These are phyloP conservation scores for Balearica regulorum DNA, from an alignment of 2,797 vertebrate genomes.

Conservation along the genomic window DNA sequence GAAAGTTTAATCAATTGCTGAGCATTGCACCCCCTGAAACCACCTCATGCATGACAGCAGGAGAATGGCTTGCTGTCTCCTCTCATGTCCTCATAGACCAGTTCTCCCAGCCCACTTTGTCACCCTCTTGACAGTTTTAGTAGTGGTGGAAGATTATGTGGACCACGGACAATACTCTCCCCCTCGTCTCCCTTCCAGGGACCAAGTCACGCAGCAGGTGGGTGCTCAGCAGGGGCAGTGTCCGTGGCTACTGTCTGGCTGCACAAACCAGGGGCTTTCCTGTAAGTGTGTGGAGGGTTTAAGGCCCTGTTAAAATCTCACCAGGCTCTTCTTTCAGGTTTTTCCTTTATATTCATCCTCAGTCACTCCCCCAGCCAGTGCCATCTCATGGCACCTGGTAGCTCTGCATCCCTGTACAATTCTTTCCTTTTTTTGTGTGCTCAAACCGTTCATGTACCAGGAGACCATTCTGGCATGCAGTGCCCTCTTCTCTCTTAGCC, in stretches of 20 bases:
- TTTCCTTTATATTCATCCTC: neutral
- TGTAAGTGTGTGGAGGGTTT: neutral
- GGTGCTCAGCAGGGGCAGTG: neutral
- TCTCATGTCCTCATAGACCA: constrained; percentile 33
- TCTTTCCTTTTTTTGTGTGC: neutral
- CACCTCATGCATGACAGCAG: neutral
- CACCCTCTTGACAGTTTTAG: neutral
- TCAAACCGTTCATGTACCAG: neutral
- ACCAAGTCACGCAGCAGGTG: rapidly evolving
- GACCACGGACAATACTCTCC: neutral
- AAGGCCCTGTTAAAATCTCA: neutral
- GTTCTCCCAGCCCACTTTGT: neutral
- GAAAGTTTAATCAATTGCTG: neutral
- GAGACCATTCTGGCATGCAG: neutral
- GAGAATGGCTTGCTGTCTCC: neutral
- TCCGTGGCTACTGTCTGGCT: neutral
- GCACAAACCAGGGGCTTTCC: neutral
- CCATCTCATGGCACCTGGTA: neutral
- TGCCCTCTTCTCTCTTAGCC: neutral
- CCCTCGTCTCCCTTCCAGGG: neutral
- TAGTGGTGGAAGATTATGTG: neutral
- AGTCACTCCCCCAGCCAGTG: neutral
- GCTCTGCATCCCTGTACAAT: neutral
- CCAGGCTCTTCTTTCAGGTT: neutral
- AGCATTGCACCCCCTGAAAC: neutral